Evolutionary conservation across 2,797 vertebrate species (phyloP), one percentile per base, ranked within the genome.

Genomic region (Microcaecilia unicolor): DNA sequence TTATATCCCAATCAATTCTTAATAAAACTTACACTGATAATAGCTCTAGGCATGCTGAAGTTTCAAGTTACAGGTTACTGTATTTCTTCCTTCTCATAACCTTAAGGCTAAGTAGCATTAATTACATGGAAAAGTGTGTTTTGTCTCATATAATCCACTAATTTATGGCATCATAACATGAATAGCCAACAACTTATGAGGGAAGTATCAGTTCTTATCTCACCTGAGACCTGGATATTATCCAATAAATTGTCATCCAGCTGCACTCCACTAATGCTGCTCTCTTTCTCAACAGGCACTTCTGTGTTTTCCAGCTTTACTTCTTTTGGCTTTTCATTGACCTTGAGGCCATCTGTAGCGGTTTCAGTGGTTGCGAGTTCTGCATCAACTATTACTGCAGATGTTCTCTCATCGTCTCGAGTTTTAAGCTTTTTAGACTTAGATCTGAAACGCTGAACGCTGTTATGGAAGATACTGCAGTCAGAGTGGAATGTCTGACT

Each of bases 361-460:
- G 48, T 51, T 60, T 59, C 38, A 47, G 34, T 34, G 10, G 42
- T 62, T 57, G 45, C 37, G 22, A 69, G 58, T 54, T 85, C 79
- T 56, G 78, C 44, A 49, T 32, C 78, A 44, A 66, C 58, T 1
- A 70, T 70, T 59, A 81, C n/a, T 61, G 69, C 51, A 71, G 74
- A 70, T 49, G 66, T 27, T 62, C 55, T 63, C 56, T 72, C 66
- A 22, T 77, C 80, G 55, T 88, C 84, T 36, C 76, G 77, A 48
- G 85, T 81, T 77, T 88, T 86, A 67, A 89, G 83, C 44, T 84
- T 90, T 76, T 93, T 97, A 67, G 88, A 91, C 61, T 73, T 79
- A 67, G 90, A 87, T 53, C 83, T 85, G 40, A 62, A 67, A 24
- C 79, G 81, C 51, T 74, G 77, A 42, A 73, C 64, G 67, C 86